Evolutionary conservation across 2,888 invertebrate species (phyloP), one percentile per base, ranked within the genome.

Genomic region (Pseudoips prasinana): DNA sequence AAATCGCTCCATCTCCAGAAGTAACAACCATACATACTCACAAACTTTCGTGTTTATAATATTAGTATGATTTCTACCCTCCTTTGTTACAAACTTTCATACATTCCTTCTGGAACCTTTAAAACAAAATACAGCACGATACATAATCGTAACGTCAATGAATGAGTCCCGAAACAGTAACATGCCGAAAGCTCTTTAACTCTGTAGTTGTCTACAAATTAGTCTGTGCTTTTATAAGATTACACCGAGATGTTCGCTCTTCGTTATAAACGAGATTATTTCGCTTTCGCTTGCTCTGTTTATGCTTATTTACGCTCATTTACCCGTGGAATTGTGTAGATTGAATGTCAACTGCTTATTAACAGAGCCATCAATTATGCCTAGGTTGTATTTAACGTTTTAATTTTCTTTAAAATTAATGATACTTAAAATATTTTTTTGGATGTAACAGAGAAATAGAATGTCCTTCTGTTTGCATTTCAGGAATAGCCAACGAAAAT

Each of bases 161-260:
- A 14, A 14, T 3, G 2, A 14, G 2, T 14, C 14, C 14, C 37
- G 8, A 33, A 29, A 20, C 25, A 17, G 31, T 0, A 58, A 7
- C 25, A 32, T 24, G 5, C 39, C 50, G 1, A 3, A 38, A 41
- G 48, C 48, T 58, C 29, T 51, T 51, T 47, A 51, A 51, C 50
- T 52, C 34, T 44, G 58, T 50, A 58, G 64, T 66, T 64, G 61
- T 64, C 46, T 58, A 55, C 57, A 64, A 64, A 64, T 69, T 66
- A 67, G 62, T 64, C 55, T 45, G 47, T 56, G 68, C 63, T 64
- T 58, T 64, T 46, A 65, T 55, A 61, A 59, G 48, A 67, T 69
- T 58, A 65, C 45, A 63, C 43, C 46, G 63, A 69, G 65, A 69
- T 60, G 58, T 51, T 57, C 58, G 29, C 35, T 41, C 39, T 53